Percentiles rank a stretch among this genome's conserved stretches.
These are phyloP conservation scores for Papilio elwesi DNA, from an alignment of 2,888 invertebrate species.

Conservation along the genomic window DNA sequence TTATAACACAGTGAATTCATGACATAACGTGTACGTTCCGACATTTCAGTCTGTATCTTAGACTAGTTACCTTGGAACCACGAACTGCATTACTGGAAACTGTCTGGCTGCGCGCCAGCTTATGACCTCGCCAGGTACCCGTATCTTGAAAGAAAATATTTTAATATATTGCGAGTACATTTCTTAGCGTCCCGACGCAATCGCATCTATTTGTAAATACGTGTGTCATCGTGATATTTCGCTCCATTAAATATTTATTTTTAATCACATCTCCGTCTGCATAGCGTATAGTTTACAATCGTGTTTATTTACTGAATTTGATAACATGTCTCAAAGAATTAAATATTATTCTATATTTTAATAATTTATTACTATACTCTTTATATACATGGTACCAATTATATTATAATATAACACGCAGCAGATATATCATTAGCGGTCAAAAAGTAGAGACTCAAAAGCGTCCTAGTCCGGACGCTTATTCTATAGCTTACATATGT, in stretches of 20 bases:
- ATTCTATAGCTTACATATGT: too few species aligned
- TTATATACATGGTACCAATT: too few species aligned
- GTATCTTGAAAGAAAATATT: slow-evolving; percentile 38
- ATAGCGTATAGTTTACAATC: not conserved
- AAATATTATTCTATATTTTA: not conserved
- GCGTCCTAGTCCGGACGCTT: too few species aligned
- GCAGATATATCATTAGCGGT: too few species aligned
- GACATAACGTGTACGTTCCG: slow-evolving; percentile 32
- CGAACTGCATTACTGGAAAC: slow-evolving; percentile 39
- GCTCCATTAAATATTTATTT: slow-evolving; percentile 30
- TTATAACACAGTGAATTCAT: slow-evolving; percentile 24
- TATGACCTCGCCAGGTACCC: slow-evolving; percentile 32
- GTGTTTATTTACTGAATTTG: slow-evolving; percentile 11
- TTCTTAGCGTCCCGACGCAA: slow-evolving; percentile 31
- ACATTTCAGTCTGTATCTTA: slow-evolving; percentile 30
- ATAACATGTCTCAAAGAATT: not conserved
- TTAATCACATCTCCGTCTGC: slow-evolving; percentile 8
- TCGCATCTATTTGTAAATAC: slow-evolving; percentile 39
- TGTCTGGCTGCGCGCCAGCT: slow-evolving; percentile 35
- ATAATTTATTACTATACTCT: too few species aligned
- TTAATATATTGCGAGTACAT: slow-evolving; percentile 31
- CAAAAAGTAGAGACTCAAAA: too few species aligned
- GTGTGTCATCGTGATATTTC: slow-evolving; percentile 24
- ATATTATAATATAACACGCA: too few species aligned
- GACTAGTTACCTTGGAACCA: slow-evolving; percentile 40